phyloP scores from a whole-genome alignment of 1,140 invertebrate species.

The Adelges cooleyi region DNA sequence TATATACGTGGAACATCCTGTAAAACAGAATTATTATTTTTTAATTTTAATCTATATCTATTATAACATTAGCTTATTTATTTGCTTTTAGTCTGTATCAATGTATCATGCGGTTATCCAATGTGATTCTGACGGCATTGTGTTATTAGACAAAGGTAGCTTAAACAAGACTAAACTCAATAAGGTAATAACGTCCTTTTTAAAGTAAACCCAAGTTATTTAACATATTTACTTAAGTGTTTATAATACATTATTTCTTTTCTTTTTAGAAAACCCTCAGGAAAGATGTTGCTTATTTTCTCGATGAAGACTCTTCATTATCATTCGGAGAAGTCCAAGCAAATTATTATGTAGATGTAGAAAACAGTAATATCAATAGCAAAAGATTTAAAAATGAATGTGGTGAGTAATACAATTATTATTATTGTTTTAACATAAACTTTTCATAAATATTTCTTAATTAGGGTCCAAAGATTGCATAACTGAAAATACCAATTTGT shows the following conservation, averaged over 20 bases:
- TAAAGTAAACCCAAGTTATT: neutral
- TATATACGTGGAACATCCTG: constrained; percentile 20
- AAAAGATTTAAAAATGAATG: neutral
- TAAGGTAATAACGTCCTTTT: neutral
- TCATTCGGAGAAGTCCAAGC: constrained; percentile 12
- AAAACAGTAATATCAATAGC: neutral
- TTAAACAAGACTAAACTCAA: constrained; percentile 23
- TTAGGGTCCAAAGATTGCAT: too few relatives aligned
- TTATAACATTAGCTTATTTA: neutral
- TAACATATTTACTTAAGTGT: neutral
- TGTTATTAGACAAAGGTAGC: constrained; percentile 20
- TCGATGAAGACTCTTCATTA: neutral
- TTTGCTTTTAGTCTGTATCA: constrained; percentile 17
- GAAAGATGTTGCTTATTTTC: constrained; percentile 24
- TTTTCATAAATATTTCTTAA: too few relatives aligned
- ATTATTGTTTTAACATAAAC: too few relatives aligned
- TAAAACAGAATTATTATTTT: neutral
- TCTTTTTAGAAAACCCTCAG: neutral
- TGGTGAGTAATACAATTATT: too few relatives aligned
- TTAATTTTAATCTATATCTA: neutral
- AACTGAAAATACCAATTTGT: neutral
- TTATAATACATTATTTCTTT: neutral
- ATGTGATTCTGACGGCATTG: constrained; percentile 20
- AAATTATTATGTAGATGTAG: neutral
- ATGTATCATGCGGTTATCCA: constrained; percentile 18